Base-by-base conservation (phyloP, 2,888 invertebrate genomes). In the Cephus runcator region DNA sequence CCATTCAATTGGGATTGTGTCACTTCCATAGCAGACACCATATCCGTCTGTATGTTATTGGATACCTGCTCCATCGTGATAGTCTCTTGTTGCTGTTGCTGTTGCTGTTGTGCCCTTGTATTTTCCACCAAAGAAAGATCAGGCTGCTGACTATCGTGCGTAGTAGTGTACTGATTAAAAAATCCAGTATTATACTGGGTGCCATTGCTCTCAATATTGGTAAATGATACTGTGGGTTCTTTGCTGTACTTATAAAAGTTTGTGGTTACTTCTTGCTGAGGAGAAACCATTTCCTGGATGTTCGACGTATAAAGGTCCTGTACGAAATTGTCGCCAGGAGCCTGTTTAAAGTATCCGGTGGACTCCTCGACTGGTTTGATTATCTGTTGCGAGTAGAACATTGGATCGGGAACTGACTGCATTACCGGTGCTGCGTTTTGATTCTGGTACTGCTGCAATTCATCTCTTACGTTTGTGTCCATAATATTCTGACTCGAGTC, bases 331-430 rank as follows among this genome's bases (percentile, higher is more conserved):
- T 71, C 71, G 31, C 34, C 2, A 1, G 31, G 31, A 31, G 15
- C 4, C 12, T 12, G 31, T 33, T 71, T 71, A 12, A 71, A 71
- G 71, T 31, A 71, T 15, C 33, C 71, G 2, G 33, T 71, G 4
- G 34, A 12, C 12, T 71, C 71, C 34, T 34, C 71, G 33, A 34
- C 34, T 34, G 79, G 82, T 35, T 81, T 87, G 30, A 79, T 77
- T 69, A 82, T 69, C 73, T 86, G 83, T 81, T 86, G 87, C 12
- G 85, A 74, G 75, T 85, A 87, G 79, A 84, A 83, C 23, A 79
- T 75, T 40, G 84, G 81, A 11, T 40, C 75, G 1, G 85, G 36
- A 35, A 83, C 82, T 15, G 82, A 76, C 31, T 79, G 77, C n/a
- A 76, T 69, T 69, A 73, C 79, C 11, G 82, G 30, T 12, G 81